Evolutionary conservation across 2,888 invertebrate species (phyloP).

Genomic region (Salpingus planirostris): DNA sequence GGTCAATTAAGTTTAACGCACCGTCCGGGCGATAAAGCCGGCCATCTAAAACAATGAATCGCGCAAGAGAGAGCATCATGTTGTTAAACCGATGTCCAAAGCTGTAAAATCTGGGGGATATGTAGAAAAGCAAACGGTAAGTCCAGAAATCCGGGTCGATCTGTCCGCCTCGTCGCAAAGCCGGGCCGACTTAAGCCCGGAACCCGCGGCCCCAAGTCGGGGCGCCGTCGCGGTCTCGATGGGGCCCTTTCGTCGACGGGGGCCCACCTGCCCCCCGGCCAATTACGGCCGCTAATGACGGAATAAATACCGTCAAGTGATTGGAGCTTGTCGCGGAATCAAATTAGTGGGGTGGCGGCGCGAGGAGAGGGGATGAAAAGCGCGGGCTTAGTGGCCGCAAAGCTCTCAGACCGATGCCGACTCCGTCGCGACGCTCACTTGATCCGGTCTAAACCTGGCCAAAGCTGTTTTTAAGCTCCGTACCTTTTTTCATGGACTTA

Average conservation of each 20-base stretch:
- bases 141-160: constrained; percentile 23
- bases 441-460: constrained; percentile 42
- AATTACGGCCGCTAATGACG: constrained; percentile 29
- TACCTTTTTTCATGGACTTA: constrained; percentile 42
- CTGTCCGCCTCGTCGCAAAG: constrained; percentile 21
- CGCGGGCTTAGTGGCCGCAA: constrained; percentile 41
- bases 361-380: constrained; percentile 30
- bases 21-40: no score
- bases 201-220: constrained; percentile 19
- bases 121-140: constrained; percentile 27
- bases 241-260: neutral
- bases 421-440: constrained; percentile 44
- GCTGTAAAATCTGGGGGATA: constrained; percentile 26
- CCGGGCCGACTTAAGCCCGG: constrained; percentile 21
- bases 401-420: constrained; percentile 41
- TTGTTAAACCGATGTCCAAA: constrained; percentile 17
- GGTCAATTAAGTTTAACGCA: no score
- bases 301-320: constrained; percentile 41
- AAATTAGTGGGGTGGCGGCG: constrained; percentile 27
- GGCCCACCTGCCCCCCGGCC: constrained; percentile 12
- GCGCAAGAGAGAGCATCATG: neutral
- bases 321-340: constrained; percentile 36
- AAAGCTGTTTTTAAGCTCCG: constrained; percentile 43
- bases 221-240: constrained; percentile 8
- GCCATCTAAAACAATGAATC: constrained; percentile 13